Evolutionary conservation across 2,888 invertebrate species (phyloP), one percentile per base, ranked within the genome.

Genomic region (Heteromyza rotundicornis): DNA sequence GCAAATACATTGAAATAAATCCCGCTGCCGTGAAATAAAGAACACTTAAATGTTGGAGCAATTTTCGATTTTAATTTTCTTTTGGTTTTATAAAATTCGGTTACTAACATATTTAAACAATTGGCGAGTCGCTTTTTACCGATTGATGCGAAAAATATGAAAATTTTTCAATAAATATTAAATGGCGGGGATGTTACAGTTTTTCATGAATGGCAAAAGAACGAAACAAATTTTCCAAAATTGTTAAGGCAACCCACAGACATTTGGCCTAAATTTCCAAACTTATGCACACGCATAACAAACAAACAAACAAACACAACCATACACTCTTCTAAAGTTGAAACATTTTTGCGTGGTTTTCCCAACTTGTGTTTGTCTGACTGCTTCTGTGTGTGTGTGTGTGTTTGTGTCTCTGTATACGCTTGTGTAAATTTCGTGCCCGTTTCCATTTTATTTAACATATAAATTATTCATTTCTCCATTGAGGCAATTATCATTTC

Each of bases 391-490:
- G 52, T 56, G 47, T 59, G 53, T 50, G 35, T 57, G 44, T 17
- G 50, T 23, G 36, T 36, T 49, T 56, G 40, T 16, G 17, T 40
- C 61, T 60, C 49, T 64, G 58, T 66, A 62, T 51, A 35, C 24
- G 22, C 58, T 67, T 36, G 17, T 50, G 17, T 36, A 51, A 27
- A 47, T 20, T 55, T 63, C 7, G 35, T 58, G 44, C 55, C 35
- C 57, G 7, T 64, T 59, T 66, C 59, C 57, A 62, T 65, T 65
- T 66, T 60, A 67, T 70, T 71, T 70, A 68, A 77, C 70, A 72
- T 72, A 77, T 79, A 79, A 79, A 80, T 78, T 72, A 78, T 78
- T 79, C 76, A 80, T 76, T 73, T 68, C 68, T 70, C 64, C 74
- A 70, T 71, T 72, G 63, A 66, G 69, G 72, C 77, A 77, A 78